Evolutionary conservation across 2,797 vertebrate species (phyloP).

Genomic region (Holocentrus rufus): DNA sequence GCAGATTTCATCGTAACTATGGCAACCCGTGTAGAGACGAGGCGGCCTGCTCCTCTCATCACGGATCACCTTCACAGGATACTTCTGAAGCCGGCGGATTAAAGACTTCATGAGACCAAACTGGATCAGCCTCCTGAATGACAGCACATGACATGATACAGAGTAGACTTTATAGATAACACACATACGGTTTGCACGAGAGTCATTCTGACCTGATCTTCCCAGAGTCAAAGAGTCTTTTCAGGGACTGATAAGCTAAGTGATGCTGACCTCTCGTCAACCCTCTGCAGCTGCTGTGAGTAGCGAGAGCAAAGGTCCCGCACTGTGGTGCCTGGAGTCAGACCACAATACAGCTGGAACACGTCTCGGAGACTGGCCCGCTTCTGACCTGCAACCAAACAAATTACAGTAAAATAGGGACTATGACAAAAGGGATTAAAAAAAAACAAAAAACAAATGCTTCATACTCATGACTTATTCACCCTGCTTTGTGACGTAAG

Average conservation of each 20-base stretch:
- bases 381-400: conserved; percentile 86
- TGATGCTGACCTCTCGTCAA: conserved; percentile 89
- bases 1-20: conserved; percentile 99
- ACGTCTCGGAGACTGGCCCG: conserved; percentile 92
- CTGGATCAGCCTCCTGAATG: conserved; percentile 91
- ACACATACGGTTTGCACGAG: neutral
- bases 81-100: conserved; percentile 95
- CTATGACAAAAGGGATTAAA: too few species aligned
- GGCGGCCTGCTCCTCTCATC: conserved; percentile 91
- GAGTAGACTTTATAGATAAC: neutral
- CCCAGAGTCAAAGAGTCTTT: conserved; percentile 13
- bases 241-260: conserved; percentile 29
- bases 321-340: conserved; percentile 96
- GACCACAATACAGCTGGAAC: conserved; percentile 96
- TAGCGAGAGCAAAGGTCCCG: conserved; percentile 96
- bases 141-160: conserved; percentile 3
- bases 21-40: conserved; percentile 93
- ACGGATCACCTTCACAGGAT: conserved; percentile 90
- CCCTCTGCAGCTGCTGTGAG: conserved; percentile 91
- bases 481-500: conserved; percentile 94
- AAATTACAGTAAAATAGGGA: neutral
- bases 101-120: conserved; percentile 96
- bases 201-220: conserved; percentile 15
- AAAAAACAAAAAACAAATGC: neutral
- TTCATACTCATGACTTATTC: conserved; percentile 25